Conservation (phyloP, 2,113 vertebrate genomes). For the Trogon surrucura region DNA sequence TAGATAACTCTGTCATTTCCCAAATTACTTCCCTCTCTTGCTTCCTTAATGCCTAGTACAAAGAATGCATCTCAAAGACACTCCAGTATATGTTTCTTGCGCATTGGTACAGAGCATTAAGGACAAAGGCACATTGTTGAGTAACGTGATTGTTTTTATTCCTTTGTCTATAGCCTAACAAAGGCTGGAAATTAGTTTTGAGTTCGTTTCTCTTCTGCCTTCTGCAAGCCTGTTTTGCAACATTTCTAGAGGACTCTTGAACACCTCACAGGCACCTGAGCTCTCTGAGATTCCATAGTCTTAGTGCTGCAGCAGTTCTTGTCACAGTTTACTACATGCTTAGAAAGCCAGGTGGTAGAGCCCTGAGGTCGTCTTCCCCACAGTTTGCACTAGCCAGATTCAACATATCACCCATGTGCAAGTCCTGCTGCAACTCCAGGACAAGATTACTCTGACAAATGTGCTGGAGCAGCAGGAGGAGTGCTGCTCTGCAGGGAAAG, state of each 20-base stretch:
- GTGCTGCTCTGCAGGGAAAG: background rate
- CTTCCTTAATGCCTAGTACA: background rate
- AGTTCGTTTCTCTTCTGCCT: background rate
- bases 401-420: fast-evolving
- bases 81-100: background rate
- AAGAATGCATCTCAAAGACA: background rate
- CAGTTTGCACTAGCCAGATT: background rate
- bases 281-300: background rate
- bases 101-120: background rate
- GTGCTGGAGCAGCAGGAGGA: background rate
- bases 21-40: background rate
- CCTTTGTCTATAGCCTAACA: conserved; percentile 12
- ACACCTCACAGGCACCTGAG: background rate
- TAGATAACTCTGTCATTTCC: background rate
- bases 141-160: background rate
- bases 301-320: background rate
- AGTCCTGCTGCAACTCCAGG: background rate
- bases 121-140: conserved; percentile 15
- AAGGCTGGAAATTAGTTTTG: conserved; percentile 21
- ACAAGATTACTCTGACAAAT: background rate
- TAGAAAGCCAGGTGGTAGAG: background rate
- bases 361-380: background rate
- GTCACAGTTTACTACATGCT: background rate
- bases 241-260: background rate
- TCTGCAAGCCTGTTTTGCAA: background rate